Evolutionary conservation across 2,888 invertebrate species (phyloP).

Genomic region (Drosophila buzzatii): DNA sequence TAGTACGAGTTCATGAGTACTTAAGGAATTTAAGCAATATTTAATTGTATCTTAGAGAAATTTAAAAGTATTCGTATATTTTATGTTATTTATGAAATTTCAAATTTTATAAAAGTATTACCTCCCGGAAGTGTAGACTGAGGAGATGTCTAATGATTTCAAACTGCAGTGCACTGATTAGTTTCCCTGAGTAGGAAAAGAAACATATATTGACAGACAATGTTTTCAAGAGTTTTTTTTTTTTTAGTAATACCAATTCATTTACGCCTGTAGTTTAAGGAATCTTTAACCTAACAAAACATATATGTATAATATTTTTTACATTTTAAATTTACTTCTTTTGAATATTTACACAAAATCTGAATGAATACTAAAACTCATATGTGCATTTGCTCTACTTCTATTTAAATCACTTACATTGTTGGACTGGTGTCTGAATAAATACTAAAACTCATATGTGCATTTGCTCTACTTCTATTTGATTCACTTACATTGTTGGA

Average conservation of each 20-base stretch:
- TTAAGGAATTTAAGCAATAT: neutral
- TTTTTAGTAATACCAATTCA: too few relatives aligned
- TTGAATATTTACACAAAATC: neutral
- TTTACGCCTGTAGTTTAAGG: neutral
- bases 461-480: neutral
- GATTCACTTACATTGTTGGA: slow-evolving; percentile 61
- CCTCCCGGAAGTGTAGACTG: neutral
- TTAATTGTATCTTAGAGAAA: neutral
- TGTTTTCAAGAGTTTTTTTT: too few relatives aligned
- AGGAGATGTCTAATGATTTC: too few relatives aligned
- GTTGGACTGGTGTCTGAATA: slow-evolving; percentile 50
- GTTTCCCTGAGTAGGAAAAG: neutral
- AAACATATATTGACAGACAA: too few relatives aligned
- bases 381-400: neutral
- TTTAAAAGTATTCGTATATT: neutral
- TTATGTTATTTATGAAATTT: neutral
- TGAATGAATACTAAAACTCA: neutral
- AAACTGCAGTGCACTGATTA: neutral
- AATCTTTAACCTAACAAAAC: neutral
- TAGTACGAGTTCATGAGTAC: slow-evolving; percentile 4
- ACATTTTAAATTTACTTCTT: neutral
- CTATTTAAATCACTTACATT: slow-evolving; percentile 56
- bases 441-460: neutral
- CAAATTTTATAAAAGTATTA: neutral
- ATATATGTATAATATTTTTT: neutral